Percentiles rank a stretch among this genome's conserved stretches.
Evolutionary conservation across 2,888 invertebrate species (phyloP).

Genomic region (Lepidochrysops patricia): DNA sequence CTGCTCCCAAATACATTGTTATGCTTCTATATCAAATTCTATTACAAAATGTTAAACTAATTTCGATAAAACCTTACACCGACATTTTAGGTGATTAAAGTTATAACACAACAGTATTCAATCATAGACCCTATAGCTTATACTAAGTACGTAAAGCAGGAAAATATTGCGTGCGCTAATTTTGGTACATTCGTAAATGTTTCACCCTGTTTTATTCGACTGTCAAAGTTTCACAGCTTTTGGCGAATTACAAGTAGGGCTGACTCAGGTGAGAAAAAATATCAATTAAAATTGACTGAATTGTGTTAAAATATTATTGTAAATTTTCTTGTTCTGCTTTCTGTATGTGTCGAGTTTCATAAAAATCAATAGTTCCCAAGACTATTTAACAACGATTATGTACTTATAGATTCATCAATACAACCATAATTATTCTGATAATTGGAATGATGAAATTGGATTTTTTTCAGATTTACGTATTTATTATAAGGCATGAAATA

Average conservation of each 20-base stretch:
- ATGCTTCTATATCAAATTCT: background rate
- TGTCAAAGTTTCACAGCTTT: slow-evolving; percentile 19
- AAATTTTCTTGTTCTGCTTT: too few relatives aligned
- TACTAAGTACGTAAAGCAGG: background rate
- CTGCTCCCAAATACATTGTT: background rate
- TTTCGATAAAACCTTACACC: background rate
- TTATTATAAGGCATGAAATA: too few relatives aligned
- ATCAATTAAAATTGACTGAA: background rate
- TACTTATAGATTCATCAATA: too few relatives aligned
- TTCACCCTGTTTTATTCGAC: slow-evolving; percentile 14
- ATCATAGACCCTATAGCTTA: background rate
- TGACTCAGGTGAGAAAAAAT: background rate
- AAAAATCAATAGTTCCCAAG: too few relatives aligned
- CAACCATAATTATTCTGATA: too few relatives aligned
- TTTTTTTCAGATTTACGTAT: too few relatives aligned
- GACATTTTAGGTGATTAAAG: background rate
- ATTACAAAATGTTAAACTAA: background rate
- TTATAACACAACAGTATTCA: background rate
- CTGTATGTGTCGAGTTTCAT: too few relatives aligned
- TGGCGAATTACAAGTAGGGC: background rate
- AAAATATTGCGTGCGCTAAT: slow-evolving; percentile 9
- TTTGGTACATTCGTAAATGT: slow-evolving; percentile 2
- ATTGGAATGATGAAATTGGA: too few relatives aligned
- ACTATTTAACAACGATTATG: too few relatives aligned
- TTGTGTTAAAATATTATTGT: background rate